Percentiles rank a stretch among this genome's conserved stretches.
Evolutionary conservation across 2,113 vertebrate species (phyloP).

Genomic region (Mola mola): DNA sequence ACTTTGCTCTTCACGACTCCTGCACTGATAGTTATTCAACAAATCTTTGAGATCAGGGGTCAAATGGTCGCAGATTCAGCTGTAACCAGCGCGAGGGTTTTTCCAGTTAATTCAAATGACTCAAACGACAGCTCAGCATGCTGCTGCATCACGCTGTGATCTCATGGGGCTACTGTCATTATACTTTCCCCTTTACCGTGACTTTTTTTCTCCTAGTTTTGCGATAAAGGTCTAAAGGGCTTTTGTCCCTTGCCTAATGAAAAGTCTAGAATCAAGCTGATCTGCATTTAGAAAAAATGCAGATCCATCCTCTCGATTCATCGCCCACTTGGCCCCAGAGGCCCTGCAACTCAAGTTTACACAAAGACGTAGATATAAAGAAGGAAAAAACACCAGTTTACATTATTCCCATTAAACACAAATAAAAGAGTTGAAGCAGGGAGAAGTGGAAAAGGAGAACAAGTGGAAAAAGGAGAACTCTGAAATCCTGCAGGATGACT

Average conservation of each 20-base stretch:
- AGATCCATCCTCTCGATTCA: background rate
- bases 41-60: no score
- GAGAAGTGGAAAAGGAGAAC: background rate
- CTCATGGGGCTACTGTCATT: background rate
- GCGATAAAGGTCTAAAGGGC: background rate
- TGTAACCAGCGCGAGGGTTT: background rate
- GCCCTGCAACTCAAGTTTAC: conserved; percentile 25
- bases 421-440: background rate
- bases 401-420: conserved; percentile 57
- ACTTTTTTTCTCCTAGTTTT: no score
- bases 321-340: conserved; percentile 44
- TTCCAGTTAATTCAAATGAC: background rate
- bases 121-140: background rate
- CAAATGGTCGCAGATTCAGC: background rate
- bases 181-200: no score
- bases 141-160: background rate
- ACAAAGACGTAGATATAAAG: conserved; percentile 60
- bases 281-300: no score
- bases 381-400: conserved; percentile 61
- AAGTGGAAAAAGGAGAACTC: conserved; percentile 14
- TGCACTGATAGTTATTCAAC: no score
- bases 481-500: conserved; percentile 23
- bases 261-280: background rate
- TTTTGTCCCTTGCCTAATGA: background rate
- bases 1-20: no score